Conservation (phyloP, 2,888 invertebrate genomes). For the Nomada lathburiana region DNA sequence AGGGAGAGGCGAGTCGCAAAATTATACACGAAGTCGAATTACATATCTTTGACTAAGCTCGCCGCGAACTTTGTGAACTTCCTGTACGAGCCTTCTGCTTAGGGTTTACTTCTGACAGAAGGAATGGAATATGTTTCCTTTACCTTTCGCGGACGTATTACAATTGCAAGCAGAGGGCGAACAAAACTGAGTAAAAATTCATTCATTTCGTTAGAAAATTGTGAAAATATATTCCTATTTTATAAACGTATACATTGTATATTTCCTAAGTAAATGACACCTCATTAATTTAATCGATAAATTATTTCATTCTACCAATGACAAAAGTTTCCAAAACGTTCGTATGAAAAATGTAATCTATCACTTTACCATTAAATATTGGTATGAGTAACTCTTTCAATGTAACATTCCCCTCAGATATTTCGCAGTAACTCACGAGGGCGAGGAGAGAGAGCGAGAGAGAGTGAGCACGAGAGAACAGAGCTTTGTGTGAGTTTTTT, state of each 20-base stretch:
- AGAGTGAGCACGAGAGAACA: neutral
- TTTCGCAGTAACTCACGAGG: too few relatives aligned
- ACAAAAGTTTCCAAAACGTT: too few relatives aligned
- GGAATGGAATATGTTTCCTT: neutral
- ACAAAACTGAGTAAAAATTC: neutral
- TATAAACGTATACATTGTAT: too few relatives aligned
- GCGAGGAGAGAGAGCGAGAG: too few relatives aligned
- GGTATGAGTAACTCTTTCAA: too few relatives aligned
- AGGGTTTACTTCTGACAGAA: neutral
- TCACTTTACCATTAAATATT: too few relatives aligned
- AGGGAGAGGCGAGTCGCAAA: neutral
- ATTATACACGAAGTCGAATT: constrained; percentile 25
- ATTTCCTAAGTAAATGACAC: too few relatives aligned
- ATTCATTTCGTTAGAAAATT: neutral
- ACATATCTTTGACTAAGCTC: neutral
- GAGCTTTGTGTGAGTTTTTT: constrained; percentile 22
- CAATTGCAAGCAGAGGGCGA: neutral
- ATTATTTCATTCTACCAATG: too few relatives aligned
- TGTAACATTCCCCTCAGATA: too few relatives aligned
- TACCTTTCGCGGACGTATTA: neutral
- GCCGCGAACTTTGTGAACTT: neutral
- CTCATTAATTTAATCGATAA: too few relatives aligned
- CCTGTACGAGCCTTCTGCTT: neutral
- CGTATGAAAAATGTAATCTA: too few relatives aligned
- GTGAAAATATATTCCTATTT: too few relatives aligned